phyloP scores from a whole-genome alignment of 2,888 invertebrate genomes.

The Cosmorhoe ocellata region DNA sequence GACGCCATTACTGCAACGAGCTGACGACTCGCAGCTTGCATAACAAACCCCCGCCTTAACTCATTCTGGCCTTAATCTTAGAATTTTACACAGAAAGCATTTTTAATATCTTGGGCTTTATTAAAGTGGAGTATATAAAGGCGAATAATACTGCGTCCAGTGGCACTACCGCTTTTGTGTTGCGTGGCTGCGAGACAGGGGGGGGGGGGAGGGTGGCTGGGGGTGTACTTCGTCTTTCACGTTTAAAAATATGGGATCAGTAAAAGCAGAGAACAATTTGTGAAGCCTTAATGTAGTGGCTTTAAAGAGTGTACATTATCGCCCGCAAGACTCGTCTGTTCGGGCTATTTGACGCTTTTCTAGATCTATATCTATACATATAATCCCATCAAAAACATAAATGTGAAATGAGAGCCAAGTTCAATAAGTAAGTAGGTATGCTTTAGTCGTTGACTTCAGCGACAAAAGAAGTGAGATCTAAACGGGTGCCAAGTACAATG shows the following conservation, averaged over 20 bases:
- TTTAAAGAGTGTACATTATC: no score
- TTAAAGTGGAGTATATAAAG: constrained; percentile 61
- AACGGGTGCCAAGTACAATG: no score
- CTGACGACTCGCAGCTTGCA: constrained; percentile 45
- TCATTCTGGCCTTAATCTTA: constrained; percentile 45
- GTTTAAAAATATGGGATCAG: constrained; percentile 28
- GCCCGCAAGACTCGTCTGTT: no score
- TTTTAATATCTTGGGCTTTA: constrained; percentile 76
- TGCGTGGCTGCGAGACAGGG: constrained; percentile 33
- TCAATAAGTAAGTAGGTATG: no score
- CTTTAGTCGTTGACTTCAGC: no score
- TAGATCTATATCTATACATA: no score
- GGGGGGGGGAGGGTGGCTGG: neutral
- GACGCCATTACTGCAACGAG: constrained; percentile 23
- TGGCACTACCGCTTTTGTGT: constrained; percentile 56
- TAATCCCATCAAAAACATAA: no score
- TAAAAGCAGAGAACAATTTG: constrained; percentile 24
- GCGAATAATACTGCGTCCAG: constrained; percentile 46
- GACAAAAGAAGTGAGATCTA: no score
- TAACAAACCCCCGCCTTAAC: constrained; percentile 54
- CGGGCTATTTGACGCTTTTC: no score
- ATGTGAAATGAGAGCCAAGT: no score
- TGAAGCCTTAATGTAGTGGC: constrained; percentile 19
- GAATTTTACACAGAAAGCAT: constrained; percentile 57
- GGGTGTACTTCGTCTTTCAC: constrained; percentile 30